Conservation (phyloP, 2,888 invertebrate genomes). For the Andrena dorsata region DNA sequence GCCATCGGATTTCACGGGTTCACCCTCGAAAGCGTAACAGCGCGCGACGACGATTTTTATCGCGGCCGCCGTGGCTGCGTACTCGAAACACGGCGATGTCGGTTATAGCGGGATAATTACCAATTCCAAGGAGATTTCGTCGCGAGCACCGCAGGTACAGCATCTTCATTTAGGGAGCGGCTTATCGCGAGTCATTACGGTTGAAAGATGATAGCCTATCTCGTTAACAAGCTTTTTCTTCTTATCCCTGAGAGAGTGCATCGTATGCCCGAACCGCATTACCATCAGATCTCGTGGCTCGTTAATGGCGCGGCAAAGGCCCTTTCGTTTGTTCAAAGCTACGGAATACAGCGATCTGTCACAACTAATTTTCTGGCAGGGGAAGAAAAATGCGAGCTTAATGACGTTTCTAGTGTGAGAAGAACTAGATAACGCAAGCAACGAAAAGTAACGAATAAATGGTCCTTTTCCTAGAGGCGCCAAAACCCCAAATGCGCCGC, state of each 20-base stretch:
- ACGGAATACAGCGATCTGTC: neutral
- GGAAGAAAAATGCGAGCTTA: too few species aligned
- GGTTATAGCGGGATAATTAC: neutral
- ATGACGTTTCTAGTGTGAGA: too few species aligned
- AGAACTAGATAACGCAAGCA: too few species aligned
- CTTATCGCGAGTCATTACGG: constrained; percentile 41
- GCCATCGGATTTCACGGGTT: neutral
- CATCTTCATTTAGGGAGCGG: neutral
- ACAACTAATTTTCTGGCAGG: neutral
- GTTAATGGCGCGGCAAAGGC: neutral
- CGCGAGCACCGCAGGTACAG: neutral
- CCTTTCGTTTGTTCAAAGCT: neutral
- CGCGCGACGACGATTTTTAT: neutral
- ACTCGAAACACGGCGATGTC: neutral
- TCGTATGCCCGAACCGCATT: neutral
- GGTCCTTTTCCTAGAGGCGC: too few species aligned
- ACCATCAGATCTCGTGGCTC: neutral
- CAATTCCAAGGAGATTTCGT: neutral
- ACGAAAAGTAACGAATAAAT: too few species aligned
- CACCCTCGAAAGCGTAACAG: constrained; percentile 2
- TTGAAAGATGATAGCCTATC: constrained; percentile 23
- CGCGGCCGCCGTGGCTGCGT: neutral
- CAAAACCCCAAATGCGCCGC: too few species aligned
- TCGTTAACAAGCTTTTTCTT: constrained; percentile 43
- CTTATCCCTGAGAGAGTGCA: neutral